These are phyloP conservation scores for Tychaedon coryphoeus DNA, from an alignment of 2,113 vertebrate species.

Conservation along the genomic window DNA sequence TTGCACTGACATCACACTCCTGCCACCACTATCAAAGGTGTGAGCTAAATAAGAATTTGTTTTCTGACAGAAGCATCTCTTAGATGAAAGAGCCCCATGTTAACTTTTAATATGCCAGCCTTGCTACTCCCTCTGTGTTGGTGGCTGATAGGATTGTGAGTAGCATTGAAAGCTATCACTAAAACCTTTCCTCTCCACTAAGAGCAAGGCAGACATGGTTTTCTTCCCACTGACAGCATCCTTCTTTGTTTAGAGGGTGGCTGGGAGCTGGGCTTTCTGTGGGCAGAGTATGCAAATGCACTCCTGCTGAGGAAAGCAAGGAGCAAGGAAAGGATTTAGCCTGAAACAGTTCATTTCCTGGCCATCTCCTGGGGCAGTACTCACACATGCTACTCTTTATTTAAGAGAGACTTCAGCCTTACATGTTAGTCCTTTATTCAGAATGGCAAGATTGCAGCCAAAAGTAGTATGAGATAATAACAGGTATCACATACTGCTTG, in stretches of 20 bases:
- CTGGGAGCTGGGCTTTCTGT: neutral
- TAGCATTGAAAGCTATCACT: neutral
- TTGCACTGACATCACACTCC: neutral
- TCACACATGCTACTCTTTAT: neutral
- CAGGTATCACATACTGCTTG: conserved; percentile 26
- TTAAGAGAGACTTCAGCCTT: neutral
- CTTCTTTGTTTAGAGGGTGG: neutral
- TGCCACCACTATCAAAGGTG: neutral
- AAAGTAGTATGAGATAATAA: conserved; percentile 51
- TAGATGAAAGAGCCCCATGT: neutral
- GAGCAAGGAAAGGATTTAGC: conserved; percentile 1
- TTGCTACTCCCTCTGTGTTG: neutral
- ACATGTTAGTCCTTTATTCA: neutral
- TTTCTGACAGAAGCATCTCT: neutral
- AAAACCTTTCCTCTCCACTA: neutral
- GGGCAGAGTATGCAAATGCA: neutral
- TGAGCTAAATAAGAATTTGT: neutral
- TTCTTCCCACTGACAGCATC: neutral
- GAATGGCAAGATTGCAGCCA: conserved; percentile 22
- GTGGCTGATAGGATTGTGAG: neutral
- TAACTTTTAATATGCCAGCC: neutral
- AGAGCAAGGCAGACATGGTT: neutral
- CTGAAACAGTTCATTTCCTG: conserved; percentile 24
- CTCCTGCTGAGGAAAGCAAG: neutral
- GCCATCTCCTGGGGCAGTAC: neutral